phyloP scores from a whole-genome alignment of 2,888 invertebrate species.

The Aleiodes testaceus region DNA sequence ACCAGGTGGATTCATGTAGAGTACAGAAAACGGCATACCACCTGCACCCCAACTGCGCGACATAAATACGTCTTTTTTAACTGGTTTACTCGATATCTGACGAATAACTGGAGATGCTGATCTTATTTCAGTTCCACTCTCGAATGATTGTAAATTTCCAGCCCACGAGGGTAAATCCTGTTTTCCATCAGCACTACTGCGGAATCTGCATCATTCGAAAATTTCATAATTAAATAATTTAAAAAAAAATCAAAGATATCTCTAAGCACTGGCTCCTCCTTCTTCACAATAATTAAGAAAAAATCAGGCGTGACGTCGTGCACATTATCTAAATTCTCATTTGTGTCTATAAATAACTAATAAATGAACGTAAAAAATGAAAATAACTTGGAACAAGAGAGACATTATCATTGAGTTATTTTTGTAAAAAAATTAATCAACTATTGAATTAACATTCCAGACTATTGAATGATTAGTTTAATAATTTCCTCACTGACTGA shows the following conservation, averaged over 20 bases:
- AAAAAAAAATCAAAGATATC: not conserved
- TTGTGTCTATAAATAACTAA: conserved; percentile 12
- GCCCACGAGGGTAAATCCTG: conserved; percentile 39
- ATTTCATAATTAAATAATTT: not conserved
- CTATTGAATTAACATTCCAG: too few relatives aligned
- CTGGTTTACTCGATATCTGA: conserved; percentile 48
- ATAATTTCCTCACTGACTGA: not conserved
- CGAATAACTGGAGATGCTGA: conserved; percentile 43
- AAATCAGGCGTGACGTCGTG: not conserved
- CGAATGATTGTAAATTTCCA: conserved; percentile 28
- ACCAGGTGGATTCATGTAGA: conserved; percentile 71
- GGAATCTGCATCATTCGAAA: conserved; percentile 19
- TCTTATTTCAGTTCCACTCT: conserved; percentile 32
- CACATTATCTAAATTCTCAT: not conserved
- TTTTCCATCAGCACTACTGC: conserved; percentile 35
- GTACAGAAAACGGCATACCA: conserved; percentile 75
- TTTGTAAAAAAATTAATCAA: not conserved
- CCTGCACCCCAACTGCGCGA: conserved; percentile 75
- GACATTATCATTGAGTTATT: conserved; percentile 13
- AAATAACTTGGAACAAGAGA: conserved; percentile 2
- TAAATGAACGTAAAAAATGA: not conserved
- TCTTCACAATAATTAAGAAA: not conserved
- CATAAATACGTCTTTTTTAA: conserved; percentile 72
- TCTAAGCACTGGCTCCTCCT: too few relatives aligned
- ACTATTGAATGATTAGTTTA: too few relatives aligned